These are phyloP conservation scores for Monarcha castaneiventris DNA, from an alignment of 2,113 vertebrate species.

Conservation along the genomic window DNA sequence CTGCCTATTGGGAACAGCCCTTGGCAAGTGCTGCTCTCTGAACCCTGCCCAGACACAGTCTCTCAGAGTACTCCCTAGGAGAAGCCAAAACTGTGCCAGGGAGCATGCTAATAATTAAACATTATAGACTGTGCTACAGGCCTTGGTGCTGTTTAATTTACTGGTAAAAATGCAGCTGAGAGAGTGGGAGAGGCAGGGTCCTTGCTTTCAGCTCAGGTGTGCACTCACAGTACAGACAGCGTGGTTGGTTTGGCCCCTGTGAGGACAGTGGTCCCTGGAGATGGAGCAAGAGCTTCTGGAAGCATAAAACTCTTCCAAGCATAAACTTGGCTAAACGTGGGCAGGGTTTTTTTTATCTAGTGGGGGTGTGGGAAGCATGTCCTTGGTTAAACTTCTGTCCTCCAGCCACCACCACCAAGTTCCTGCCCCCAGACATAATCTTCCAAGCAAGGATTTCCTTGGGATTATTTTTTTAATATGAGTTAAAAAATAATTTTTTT, in stretches of 20 bases:
- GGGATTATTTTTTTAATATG: neutral
- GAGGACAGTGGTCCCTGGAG: neutral
- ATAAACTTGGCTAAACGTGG: neutral
- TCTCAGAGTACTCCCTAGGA: constrained; percentile 13
- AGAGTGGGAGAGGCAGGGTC: neutral
- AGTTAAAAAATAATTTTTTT: neutral
- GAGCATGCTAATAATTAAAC: constrained; percentile 44
- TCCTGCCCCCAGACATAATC: neutral
- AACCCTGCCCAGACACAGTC: constrained; percentile 40
- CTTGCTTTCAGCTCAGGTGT: neutral
- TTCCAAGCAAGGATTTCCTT: neutral
- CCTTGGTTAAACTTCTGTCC: constrained; percentile 30
- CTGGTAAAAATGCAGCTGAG: neutral
- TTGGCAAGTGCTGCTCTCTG: constrained; percentile 52
- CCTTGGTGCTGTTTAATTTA: neutral
- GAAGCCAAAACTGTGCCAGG: constrained; percentile 36
- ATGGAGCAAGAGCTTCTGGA: neutral
- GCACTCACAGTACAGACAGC: neutral
- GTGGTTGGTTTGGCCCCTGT: neutral
- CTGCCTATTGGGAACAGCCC: constrained; percentile 50
- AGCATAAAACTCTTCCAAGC: neutral
- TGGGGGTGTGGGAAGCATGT: neutral
- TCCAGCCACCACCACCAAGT: neutral
- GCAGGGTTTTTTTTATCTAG: neutral
- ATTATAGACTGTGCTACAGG: neutral